Base-by-base conservation (phyloP, 2,797 vertebrate species). In the Periparus ater region DNA sequence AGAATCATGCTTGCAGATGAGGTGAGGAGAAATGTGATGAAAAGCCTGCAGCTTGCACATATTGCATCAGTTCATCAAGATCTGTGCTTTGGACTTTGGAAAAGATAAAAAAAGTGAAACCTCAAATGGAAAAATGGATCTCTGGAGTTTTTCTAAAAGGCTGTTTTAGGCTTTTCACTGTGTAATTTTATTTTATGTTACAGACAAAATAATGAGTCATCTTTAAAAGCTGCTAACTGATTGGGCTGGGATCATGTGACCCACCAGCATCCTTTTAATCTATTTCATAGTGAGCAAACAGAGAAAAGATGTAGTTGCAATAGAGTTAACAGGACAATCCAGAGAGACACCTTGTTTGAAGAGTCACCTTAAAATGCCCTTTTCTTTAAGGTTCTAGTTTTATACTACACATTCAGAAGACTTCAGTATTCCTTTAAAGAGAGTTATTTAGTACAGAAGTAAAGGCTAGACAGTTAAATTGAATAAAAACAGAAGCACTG, bases 161-260 rank as follows among this genome's bases (percentile, higher is more conserved):
- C 47, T 76, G 27, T 29, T 36, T 62, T 91, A 61, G 62, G 60
- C 16, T 40, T 91, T 94, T 87, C 60, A 26, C 54, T 73, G 80
- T 54, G 65, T 87, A 55, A 58, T 94, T 94, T 81, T 79, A 82
- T 90, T 94, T 94, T 68, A 78, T 61, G 25, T 81, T 92, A 93
- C 91, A 95, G 93, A 96, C 57, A 84, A 94, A 94, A 93, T 66
- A 96, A 36, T 94, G 81, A 93, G 40, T 94, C 93, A 95, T 78
- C 78, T 85, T 82, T 68, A 90, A 94, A 95, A 92, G 81, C 71
- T 79, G 88, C 61, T 94, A 85, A 93, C 88, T 91, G 84, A 92
- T 96, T 77, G 70, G 89, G 55, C 40, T 85, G 72, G 25, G 14
- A 67, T 89, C 76, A 83, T 57, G 81, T 81, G 60, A 67, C 40